Percentiles rank a stretch among this genome's conserved stretches.
These are phyloP conservation scores for Gymnothorax javanicus DNA, from an alignment of 2,797 vertebrate genomes.

Conservation along the genomic window DNA sequence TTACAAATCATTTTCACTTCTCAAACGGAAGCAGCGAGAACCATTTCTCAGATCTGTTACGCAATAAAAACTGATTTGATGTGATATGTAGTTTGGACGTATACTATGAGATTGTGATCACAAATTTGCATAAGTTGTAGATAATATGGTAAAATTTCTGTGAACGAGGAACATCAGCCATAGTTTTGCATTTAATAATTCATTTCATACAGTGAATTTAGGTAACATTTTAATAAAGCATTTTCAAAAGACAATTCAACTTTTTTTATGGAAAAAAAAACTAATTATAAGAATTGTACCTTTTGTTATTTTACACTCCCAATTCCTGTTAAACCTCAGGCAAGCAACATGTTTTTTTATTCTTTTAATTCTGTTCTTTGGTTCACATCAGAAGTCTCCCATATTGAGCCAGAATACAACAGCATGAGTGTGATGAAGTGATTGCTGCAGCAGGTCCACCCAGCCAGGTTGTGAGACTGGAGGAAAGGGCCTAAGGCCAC, in stretches of 20 bases:
- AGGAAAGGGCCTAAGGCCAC: not conserved
- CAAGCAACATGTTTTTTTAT: not conserved
- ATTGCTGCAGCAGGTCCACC: not conserved
- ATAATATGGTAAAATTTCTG: not conserved
- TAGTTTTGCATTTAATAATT: not conserved
- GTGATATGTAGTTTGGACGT: not conserved
- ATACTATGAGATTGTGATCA: not conserved
- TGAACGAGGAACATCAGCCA: not conserved
- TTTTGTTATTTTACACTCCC: not conserved
- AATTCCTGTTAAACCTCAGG: not conserved
- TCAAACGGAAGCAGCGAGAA: not conserved
- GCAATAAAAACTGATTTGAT: not conserved
- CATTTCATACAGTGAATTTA: not conserved
- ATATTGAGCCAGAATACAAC: not conserved
- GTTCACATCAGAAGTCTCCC: not conserved
- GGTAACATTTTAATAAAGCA: not conserved
- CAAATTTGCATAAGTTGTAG: not conserved
- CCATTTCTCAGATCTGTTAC: conserved; percentile 3
- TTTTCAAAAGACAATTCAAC: not conserved
- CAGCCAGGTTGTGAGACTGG: not conserved
- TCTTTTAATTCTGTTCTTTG: not conserved
- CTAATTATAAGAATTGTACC: not conserved
- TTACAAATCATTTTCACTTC: conserved; percentile 14
- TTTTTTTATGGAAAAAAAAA: not conserved
- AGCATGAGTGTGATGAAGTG: not conserved